Conservation (phyloP, 1,140 invertebrate genomes). For the Cardiocondyla obscurior region DNA sequence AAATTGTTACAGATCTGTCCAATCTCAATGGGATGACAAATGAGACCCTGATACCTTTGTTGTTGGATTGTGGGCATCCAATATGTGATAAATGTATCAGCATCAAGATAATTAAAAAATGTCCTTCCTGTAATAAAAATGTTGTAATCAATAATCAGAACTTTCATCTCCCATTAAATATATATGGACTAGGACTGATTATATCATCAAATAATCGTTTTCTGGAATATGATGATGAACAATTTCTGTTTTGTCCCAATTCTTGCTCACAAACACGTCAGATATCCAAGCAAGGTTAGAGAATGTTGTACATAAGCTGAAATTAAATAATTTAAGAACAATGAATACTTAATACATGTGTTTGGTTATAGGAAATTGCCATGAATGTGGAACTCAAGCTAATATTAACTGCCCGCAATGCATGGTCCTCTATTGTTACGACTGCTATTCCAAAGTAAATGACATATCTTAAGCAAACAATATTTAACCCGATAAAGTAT, state of each 20-base stretch:
- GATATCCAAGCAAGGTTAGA: slow-evolving; percentile 61
- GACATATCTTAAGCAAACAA: neutral
- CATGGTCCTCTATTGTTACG: slow-evolving; percentile 67
- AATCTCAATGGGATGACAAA: neutral
- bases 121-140: slow-evolving; percentile 51
- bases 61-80: slow-evolving; percentile 81
- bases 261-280: slow-evolving; percentile 41
- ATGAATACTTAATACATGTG: slow-evolving; percentile 37
- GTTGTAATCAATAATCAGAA: neutral
- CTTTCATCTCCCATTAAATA: slow-evolving; percentile 20
- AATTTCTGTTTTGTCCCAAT: slow-evolving; percentile 67
- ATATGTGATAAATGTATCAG: slow-evolving; percentile 77
- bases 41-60: slow-evolving; percentile 70
- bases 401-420: slow-evolving; percentile 70
- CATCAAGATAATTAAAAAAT: slow-evolving; percentile 12
- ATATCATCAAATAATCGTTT: slow-evolving; percentile 38
- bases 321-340: neutral
- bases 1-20: slow-evolving; percentile 21
- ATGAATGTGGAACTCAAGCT: slow-evolving; percentile 72
- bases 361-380: slow-evolving; percentile 71
- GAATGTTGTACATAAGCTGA: neutral
- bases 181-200: slow-evolving; percentile 53
- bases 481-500: neutral
- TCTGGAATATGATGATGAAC: slow-evolving; percentile 53
- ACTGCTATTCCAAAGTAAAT: slow-evolving; percentile 77